Evolutionary conservation across 64 coral and sea anemone species (phyloP).

Genomic region (Porites australiensis): DNA sequence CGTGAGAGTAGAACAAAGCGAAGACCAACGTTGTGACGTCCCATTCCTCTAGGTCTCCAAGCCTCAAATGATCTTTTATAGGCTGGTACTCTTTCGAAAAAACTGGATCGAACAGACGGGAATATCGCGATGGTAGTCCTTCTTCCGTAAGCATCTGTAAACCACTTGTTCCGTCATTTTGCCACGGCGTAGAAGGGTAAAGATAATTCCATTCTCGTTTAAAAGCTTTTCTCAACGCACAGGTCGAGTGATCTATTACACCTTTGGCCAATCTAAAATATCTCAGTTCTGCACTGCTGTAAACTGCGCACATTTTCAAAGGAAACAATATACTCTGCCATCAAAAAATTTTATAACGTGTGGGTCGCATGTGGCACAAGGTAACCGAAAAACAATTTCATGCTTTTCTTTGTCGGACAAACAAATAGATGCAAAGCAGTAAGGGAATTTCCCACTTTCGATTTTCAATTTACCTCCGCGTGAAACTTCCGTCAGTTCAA

Average conservation of each 20-base stretch:
- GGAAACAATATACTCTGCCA: too few relatives aligned
- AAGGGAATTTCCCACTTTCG: neutral
- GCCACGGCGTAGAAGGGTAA: constrained; percentile 32
- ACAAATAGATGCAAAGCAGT: neutral
- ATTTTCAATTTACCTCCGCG: neutral
- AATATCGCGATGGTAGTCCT: neutral
- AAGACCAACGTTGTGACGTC: constrained; percentile 61
- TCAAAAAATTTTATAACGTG: too few relatives aligned
- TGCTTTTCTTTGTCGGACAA: too few relatives aligned
- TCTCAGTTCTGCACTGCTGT: constrained; percentile 37
- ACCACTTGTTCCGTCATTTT: constrained; percentile 27
- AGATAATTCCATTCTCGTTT: constrained; percentile 56
- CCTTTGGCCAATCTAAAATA: constrained; percentile 56
- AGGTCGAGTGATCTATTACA: constrained; percentile 50
- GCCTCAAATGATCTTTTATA: constrained; percentile 24
- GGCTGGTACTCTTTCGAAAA: constrained; percentile 2
- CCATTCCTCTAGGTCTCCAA: constrained; percentile 48
- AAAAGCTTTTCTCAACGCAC: constrained; percentile 45
- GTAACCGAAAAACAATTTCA: neutral
- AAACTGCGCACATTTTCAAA: neutral
- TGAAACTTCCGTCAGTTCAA: too few relatives aligned
- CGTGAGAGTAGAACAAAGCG: constrained; percentile 22
- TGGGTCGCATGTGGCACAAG: too few relatives aligned
- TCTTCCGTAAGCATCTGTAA: constrained; percentile 21
- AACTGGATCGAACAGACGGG: constrained; percentile 38